Evolutionary conservation across 2,888 invertebrate species (phyloP).

Genomic region (Baccha elongata): DNA sequence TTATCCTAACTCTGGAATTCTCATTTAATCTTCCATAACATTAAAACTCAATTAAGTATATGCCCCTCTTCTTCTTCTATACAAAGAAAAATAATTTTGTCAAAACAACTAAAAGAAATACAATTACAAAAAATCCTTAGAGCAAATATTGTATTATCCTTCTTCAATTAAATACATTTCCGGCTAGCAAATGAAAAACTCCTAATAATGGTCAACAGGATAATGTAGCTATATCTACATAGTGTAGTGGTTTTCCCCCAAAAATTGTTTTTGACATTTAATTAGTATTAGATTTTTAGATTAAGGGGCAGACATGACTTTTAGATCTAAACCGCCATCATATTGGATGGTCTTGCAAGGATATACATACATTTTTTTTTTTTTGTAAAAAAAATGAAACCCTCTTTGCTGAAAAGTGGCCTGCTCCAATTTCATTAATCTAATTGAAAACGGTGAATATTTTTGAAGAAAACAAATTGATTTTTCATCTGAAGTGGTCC

Average conservation of each 20-base stretch:
- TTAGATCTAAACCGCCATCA: conserved; percentile 10
- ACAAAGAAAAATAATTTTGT: conserved; percentile 17
- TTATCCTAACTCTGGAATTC: conserved; percentile 31
- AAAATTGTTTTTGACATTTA: conserved; percentile 65
- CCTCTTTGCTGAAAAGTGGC: conserved; percentile 47
- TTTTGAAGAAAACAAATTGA: conserved; percentile 65
- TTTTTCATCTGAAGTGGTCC: conserved; percentile 58
- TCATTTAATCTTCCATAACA: conserved; percentile 61
- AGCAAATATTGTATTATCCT: conserved; percentile 62
- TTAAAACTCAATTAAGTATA: conserved; percentile 57
- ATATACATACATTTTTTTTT: neutral
- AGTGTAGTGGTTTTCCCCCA: conserved; percentile 1
- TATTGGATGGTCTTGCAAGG: neutral
- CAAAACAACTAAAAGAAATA: conserved; percentile 14
- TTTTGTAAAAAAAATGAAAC: too few relatives aligned
- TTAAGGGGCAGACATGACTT: conserved; percentile 9
- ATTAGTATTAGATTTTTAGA: conserved; percentile 58
- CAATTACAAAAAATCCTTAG: conserved; percentile 59
- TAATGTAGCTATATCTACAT: conserved; percentile 7
- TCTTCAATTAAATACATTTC: conserved; percentile 62
- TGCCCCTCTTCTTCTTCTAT: neutral
- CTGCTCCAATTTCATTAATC: conserved; percentile 71
- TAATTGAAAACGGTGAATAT: conserved; percentile 64
- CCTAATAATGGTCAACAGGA: conserved; percentile 27
- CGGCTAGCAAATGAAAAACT: conserved; percentile 6